Base-by-base conservation (phyloP, 2,888 invertebrate species). In the Tribolium freemani region DNA sequence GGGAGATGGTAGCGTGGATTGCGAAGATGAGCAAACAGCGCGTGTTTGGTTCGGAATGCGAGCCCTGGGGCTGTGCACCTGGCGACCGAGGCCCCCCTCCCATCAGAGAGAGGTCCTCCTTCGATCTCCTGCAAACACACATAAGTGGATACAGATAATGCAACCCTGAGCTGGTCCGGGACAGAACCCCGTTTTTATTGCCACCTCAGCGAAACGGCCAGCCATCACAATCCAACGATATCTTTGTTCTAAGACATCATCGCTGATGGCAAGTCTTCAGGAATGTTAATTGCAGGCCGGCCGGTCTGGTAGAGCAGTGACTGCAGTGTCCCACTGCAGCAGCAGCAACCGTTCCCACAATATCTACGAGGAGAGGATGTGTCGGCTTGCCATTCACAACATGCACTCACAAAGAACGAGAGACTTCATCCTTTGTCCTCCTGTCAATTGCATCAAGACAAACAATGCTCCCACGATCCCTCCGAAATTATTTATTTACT, bases 1-100 rank as follows among this genome's bases (percentile, higher is more conserved):
- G 61, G 50, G 71, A 48, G 60, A 13, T 46, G 58, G 46, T 6
- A 31, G 21, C 61, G 48, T 72, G 72, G 66, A 81, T 80, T 76
- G 81, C 80, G 80, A 82, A 80, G 84, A 84, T 84, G 85, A 84
- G 85, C 85, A 83, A 83, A 83, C 83, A 83, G 84, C 84, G 84
- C 84, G 84, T 84, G 85, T 85, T 85, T 84, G 81, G 84, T 84
- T 80, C 83, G 85, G 85, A 86, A 85, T 86, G 85, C 84, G 83
- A 75, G 80, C 81, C 86, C 83, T 73, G 78, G 78, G 84, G 86
- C 85, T 80, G 77, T 85, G 85, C 86, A 86, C 86, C 86, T 86
- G 86, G 86, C 82, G 78, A 80, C 77, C 78, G 77, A 71, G 74
- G 78, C 80, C 79, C 77, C 77, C 77, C 78, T 76, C 80, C 77